Conservation (phyloP, 2,888 invertebrate species). For the Drosophila histrio region DNA sequence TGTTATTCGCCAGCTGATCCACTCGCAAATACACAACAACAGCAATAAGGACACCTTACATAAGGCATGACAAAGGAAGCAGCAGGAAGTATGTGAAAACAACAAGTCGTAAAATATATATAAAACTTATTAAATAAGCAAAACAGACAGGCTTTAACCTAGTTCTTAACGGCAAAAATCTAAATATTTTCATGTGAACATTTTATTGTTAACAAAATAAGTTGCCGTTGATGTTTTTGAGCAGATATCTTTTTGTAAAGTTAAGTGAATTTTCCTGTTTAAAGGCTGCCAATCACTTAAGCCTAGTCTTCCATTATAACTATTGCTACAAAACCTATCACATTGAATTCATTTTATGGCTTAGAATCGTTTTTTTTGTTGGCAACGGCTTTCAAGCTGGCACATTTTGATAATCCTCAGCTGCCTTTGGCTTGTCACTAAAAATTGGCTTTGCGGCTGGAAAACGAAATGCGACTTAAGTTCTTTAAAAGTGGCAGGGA, state of each 20-base stretch:
- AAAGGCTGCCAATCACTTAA: constrained; percentile 37
- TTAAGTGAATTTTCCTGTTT: background rate
- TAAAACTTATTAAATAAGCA: constrained; percentile 5
- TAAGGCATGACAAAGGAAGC: constrained; percentile 4
- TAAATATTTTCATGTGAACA: background rate
- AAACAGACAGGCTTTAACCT: background rate
- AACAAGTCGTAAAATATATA: constrained; percentile 10
- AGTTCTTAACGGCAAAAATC: no score
- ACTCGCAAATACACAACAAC: constrained; percentile 45
- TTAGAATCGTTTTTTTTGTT: constrained; percentile 11
- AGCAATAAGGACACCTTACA: constrained; percentile 37
- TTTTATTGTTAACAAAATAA: background rate
- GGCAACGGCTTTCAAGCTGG: constrained; percentile 12
- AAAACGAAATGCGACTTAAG: constrained; percentile 28
- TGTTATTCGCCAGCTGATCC: constrained; percentile 65
- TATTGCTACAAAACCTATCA: constrained; percentile 41
- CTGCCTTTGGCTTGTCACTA: constrained; percentile 48
- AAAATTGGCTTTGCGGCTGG: constrained; percentile 65
- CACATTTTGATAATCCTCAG: constrained; percentile 64
- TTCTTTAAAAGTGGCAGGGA: constrained; percentile 30
- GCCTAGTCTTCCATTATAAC: constrained; percentile 41
- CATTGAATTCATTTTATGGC: constrained; percentile 40
- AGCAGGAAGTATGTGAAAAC: background rate
- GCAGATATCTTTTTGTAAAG: background rate
- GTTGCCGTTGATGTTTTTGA: background rate